Base-by-base conservation (phyloP, 2,797 vertebrate species). In the Danio aesculapii region DNA sequence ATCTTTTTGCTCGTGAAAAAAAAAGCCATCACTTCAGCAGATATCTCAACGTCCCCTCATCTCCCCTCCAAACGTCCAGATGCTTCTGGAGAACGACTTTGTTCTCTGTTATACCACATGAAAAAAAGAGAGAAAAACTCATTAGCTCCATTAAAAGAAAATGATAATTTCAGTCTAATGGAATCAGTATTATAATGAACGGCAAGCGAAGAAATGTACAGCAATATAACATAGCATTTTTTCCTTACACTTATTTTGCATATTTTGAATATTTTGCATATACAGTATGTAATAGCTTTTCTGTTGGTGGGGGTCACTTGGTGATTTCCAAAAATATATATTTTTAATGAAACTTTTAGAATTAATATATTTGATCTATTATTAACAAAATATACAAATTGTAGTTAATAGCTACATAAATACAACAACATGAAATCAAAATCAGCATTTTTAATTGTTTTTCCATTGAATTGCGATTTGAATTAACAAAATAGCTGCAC, bases 21-120 rank as follows among this genome's bases (percentile, higher is more conserved):
- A 61, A 77, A 78, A 79, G 67, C 75, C 70, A 82, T 80, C 76
- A 69, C 71, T 86, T 85, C 79, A 77, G 58, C 55, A 68, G 53
- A 79, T 82, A 84, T 84, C 77, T 82, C 67, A 63, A 75, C 82
- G 75, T 81, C 62, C 71, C 43, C 55, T 30, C 30, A 76, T 77
- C 69, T 67, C 70, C 66, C 76, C 68, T 72, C 55, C 19, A 41
- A 70, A n/a, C n/a, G 6, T 80, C 70, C 82, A 79, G 72, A 79
- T 73, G 70, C 46, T 79, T 78, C 67, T 78, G 52, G 44, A 81
- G 57, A 85, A 82, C 55, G 68, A 75, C 62, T 77, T 44, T 46
- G 14, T 63, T 67, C 63, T 77, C 49, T 39, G 17, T 44, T 19
- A 52, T 17, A 55, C 9, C 39, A 44, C 14, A 52, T 19, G 39